These are phyloP conservation scores for Microctonus hyperodae DNA, from an alignment of 2,888 invertebrate genomes.

Conservation along the genomic window DNA sequence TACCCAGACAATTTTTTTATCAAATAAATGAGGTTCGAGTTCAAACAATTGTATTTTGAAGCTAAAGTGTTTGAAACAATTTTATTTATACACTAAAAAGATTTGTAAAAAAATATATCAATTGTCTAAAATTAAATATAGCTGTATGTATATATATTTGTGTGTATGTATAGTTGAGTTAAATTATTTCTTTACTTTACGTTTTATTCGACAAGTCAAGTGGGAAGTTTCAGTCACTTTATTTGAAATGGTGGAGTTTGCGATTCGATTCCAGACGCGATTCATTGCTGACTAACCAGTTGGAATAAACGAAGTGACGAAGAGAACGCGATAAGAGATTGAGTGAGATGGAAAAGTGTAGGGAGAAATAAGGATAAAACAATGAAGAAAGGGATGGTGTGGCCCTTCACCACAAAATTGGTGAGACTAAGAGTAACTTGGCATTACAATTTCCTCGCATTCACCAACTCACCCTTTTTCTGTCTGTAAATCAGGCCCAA, in stretches of 20 bases:
- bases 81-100: too few species aligned
- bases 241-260: slow-evolving; percentile 4
- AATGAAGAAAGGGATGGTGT: slow-evolving; percentile 7
- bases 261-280: slow-evolving; percentile 6
- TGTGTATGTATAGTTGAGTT: not conserved
- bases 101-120: not conserved
- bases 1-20: too few species aligned
- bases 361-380: slow-evolving; percentile 6
- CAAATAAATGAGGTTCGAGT: too few species aligned
- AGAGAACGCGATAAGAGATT: not conserved
- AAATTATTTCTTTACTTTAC: not conserved
- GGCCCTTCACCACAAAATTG: slow-evolving; percentile 1
- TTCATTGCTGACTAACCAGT: slow-evolving; percentile 1
- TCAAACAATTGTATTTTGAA: too few species aligned
- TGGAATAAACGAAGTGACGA: not conserved
- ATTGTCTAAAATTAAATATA: not conserved
- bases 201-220: not conserved
- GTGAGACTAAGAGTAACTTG: slow-evolving; percentile 38
- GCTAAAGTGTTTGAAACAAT: too few species aligned
- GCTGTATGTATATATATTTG: too few species aligned
- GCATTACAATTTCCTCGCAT: slow-evolving; percentile 39
- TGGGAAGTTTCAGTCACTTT: slow-evolving; percentile 6
- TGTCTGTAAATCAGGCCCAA: slow-evolving; percentile 54
- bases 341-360: not conserved
- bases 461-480: slow-evolving; percentile 30